Conservation (phyloP, 2,888 invertebrate species). For the Alloscopus bannaensis region DNA sequence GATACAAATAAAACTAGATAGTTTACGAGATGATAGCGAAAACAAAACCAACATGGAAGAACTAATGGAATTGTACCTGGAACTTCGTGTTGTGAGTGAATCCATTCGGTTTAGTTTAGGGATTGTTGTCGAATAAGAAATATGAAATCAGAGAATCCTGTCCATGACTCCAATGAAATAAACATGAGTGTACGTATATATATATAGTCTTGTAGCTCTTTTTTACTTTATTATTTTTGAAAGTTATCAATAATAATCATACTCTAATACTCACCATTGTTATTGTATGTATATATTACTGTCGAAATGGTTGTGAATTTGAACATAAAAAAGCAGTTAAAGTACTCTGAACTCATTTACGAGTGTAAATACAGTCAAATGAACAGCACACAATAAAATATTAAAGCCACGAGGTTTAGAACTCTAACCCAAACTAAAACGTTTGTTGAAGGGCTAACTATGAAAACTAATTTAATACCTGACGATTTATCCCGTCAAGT, state of each 20-base stretch:
- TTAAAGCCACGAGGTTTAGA: no score
- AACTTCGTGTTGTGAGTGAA: slow-evolving; percentile 65
- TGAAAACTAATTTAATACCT: no score
- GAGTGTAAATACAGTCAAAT: not conserved
- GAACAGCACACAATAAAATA: not conserved
- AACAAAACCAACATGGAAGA: slow-evolving; percentile 22
- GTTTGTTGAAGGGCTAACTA: no score
- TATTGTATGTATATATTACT: not conserved
- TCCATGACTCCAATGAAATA: not conserved
- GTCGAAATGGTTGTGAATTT: not conserved
- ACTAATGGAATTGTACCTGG: slow-evolving; percentile 58
- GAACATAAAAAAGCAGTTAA: no score
- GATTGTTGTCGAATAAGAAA: slow-evolving; percentile 24
- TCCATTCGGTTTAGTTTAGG: slow-evolving; percentile 49
- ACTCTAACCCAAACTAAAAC: no score
- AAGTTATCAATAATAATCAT: slow-evolving; percentile 3
- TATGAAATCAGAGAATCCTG: no score
- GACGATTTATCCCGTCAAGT: no score
- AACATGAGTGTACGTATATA: no score
- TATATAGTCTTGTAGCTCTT: no score
- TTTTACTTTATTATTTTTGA: no score
- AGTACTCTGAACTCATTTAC: no score
- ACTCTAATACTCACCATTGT: not conserved
- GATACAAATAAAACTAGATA: slow-evolving; percentile 40
- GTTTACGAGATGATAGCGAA: not conserved